Base-by-base conservation (phyloP, 2,888 invertebrate genomes). In the Creontiades dilutus region DNA sequence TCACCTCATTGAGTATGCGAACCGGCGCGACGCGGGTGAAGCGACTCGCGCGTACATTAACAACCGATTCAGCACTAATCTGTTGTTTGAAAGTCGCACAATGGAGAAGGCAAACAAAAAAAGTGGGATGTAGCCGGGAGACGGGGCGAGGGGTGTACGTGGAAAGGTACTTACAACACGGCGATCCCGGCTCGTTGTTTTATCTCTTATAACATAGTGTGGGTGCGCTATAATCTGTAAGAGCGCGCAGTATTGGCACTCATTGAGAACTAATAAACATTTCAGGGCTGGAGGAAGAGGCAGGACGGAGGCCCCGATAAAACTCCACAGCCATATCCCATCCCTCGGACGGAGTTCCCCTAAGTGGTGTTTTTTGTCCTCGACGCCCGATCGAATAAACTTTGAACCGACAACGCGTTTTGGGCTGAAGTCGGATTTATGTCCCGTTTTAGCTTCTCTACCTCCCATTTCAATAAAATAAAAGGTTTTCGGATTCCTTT, bases 191-290 rank as follows among this genome's bases (percentile, higher is more conserved):
- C 14, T 28, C 61, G 55, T 85, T 85, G 85, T 85, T 85, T 85
- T 85, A 85, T 85, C 85, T 85, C 85, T 85, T 55, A 85, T 47
- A 85, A 85, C 85, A 85, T 28, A 85, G 85, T 85, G 85, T 85
- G 85, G 85, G 85, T 85, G 85, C 85, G 85, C 61, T 55, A 85
- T 85, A 85, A 85, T 61, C 61, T 85, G 85, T 61, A 85, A 85
- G 85, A 85, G 85, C 85, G 85, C 85, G 85, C 85, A 85, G 85
- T 85, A 85, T 85, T 82, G 85, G 85, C 85, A 61, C 85, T 85
- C 85, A 85, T 85, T 85, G 85, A 85, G 55, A 57, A 27, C 28
- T 48, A 61, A 85, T 85, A 85, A 85, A 85, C 85, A 85, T 85
- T 61, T 85, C 85, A 61, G 52, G 61, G 85, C 82, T 48, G 82